Evolutionary conservation across 2,113 vertebrate genomes (phyloP), one percentile per base, ranked within the genome.

Genomic region (Hippoglossus stenolepis): DNA sequence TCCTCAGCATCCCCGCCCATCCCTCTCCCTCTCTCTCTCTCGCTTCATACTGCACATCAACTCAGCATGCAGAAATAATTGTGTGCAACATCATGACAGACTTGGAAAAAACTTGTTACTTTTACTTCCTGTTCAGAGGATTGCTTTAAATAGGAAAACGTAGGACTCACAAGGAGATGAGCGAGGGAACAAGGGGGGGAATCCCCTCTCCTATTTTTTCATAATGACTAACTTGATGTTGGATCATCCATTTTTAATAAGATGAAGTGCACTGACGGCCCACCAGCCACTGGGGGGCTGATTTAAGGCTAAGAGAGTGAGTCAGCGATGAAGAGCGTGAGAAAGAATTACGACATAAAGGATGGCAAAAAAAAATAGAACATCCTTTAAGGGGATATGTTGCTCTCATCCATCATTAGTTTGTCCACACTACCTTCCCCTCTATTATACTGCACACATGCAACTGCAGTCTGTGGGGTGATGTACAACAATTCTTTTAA

Each of bases 51-150:
- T 80, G 73, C 77, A 86, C 78, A 88, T 90, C 69, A 82, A 71
- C 65, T 78, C 83, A 77, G 70, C 88, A 85, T 72, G 90, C 80
- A 83, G 77, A 91, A 86, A 70, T 72, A 82, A 87, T 78, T 60
- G 85, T 63, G 62, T 65, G 85, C 87, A 91, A 89, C 75, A 83
- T 74, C 82, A 71, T 65, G 53, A 80, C 84, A 88, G 85, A 83
- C 77, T 65, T 59, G 49, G 28, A 64, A 63, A 75, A 65, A 82
- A 75, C 51, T 68, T 23, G 67, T 73, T 87, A 77, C 83, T 75
- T 77, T 79, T 21, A 76, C 59, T 83, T 83, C 54, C 20, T 75
- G 67, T 49, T 70, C 57, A 62, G 12, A 12, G 23, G 65, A 65
- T 54, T 67, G 40, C 67, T 67, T 78, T 21, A 73, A 77, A 79